These are phyloP conservation scores for Phoxinus phoxinus DNA, from an alignment of 2,113 vertebrate species.

Conservation along the genomic window DNA sequence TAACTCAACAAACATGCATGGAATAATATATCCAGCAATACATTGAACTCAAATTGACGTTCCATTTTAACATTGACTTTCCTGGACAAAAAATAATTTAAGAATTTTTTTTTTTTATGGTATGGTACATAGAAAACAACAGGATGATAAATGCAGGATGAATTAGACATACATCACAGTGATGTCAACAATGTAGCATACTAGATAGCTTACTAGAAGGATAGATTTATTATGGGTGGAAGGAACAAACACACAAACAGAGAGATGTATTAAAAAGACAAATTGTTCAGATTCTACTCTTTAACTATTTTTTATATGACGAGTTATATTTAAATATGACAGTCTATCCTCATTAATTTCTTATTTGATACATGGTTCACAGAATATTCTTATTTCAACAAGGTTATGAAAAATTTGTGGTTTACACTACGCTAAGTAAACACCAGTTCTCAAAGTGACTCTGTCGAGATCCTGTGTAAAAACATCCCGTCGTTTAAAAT, in stretches of 20 bases:
- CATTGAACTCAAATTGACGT: no score
- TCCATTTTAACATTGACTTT: no score
- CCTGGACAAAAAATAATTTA: no score
- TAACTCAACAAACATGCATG: background rate
- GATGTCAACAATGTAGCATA: background rate
- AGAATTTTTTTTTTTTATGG: background rate
- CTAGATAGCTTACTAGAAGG: background rate
- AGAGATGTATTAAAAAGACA: background rate
- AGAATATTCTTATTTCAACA: background rate
- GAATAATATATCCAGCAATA: constrained; percentile 1
- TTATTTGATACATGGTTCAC: background rate
- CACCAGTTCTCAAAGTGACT: background rate
- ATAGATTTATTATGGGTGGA: background rate
- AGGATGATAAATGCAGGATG: background rate
- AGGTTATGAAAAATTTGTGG: background rate
- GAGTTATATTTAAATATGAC: background rate
- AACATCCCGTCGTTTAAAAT: background rate
- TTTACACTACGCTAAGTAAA: background rate
- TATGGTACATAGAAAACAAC: background rate
- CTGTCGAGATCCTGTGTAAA: background rate
- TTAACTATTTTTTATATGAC: background rate
- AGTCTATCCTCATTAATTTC: background rate
- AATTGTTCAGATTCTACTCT: background rate
- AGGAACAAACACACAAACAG: background rate
- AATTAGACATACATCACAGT: background rate